These are phyloP conservation scores for Tigriopus californicus DNA, from an alignment of 2,888 invertebrate species.

Conservation along the genomic window DNA sequence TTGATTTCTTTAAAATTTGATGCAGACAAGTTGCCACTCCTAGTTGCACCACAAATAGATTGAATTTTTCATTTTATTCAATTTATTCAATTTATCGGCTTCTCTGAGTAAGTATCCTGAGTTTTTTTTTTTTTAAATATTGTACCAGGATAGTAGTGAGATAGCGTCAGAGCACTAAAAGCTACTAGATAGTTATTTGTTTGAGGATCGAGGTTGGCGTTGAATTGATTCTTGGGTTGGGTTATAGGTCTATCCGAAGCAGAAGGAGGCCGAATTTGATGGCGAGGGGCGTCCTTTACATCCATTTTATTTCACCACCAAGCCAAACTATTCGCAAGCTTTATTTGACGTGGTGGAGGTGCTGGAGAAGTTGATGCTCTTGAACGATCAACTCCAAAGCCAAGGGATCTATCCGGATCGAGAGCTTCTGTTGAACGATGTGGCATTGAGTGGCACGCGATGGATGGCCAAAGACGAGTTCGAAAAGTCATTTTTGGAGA, in stretches of 20 bases:
- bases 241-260: constrained; percentile 25
- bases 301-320: constrained; percentile 74
- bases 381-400: constrained; percentile 7
- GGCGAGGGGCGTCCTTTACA: constrained; percentile 74
- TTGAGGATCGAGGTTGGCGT: no score
- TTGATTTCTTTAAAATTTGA: no score
- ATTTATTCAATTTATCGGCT: no score
- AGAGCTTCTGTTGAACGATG: constrained; percentile 14
- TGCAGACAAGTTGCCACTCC: no score
- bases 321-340: constrained; percentile 61
- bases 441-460: constrained; percentile 27
- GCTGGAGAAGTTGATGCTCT: background rate
- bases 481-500: constrained; percentile 44
- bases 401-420: background rate
- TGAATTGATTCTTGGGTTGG: no score
- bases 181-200: no score
- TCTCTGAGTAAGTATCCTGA: no score
- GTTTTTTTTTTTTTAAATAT: no score
- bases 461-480: constrained; percentile 49
- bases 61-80: no score
- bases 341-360: constrained; percentile 27
- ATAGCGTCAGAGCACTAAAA: no score
- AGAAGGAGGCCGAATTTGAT: constrained; percentile 77
- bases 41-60: no score
- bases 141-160: no score